A percentile compares a stretch with the other conserved stretches of the same genome.
These are phyloP conservation scores for Manduca sexta DNA, from an alignment of 1,140 invertebrate species.

Conservation along the genomic window DNA sequence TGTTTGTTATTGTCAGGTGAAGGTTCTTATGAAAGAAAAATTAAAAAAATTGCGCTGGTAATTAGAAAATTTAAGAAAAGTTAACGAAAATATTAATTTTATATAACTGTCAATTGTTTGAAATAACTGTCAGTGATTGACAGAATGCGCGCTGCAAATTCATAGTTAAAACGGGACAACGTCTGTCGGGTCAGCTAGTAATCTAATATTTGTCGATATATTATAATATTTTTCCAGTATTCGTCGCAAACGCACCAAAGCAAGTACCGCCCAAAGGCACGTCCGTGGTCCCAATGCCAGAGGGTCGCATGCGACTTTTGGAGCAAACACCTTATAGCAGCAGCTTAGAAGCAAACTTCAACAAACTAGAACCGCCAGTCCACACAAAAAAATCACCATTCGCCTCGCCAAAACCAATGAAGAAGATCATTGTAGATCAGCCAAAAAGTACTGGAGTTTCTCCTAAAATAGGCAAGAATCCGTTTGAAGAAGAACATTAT, in stretches of 20 bases:
- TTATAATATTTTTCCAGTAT: constrained; percentile 38
- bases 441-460: constrained; percentile 13
- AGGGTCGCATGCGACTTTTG: constrained; percentile 72
- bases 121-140: no score
- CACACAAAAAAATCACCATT: constrained; percentile 26
- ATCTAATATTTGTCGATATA: no score
- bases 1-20: no score
- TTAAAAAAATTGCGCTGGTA: no score
- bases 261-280: constrained; percentile 51
- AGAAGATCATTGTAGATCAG: constrained; percentile 18
- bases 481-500: constrained; percentile 74
- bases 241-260: constrained; percentile 44
- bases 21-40: no score
- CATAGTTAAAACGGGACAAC: no score
- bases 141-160: no score
- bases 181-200: no score
- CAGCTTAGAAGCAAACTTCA: constrained; percentile 77
- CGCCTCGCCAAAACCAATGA: constrained; percentile 19
- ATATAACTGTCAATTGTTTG: no score
- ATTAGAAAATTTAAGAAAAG: no score
- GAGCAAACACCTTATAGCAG: constrained; percentile 74
- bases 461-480: constrained; percentile 69
- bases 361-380: constrained; percentile 42
- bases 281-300: constrained; percentile 61
- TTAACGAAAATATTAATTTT: no score